Conservation (phyloP, 2,888 invertebrate genomes). For the Hydropsyche betteni region DNA sequence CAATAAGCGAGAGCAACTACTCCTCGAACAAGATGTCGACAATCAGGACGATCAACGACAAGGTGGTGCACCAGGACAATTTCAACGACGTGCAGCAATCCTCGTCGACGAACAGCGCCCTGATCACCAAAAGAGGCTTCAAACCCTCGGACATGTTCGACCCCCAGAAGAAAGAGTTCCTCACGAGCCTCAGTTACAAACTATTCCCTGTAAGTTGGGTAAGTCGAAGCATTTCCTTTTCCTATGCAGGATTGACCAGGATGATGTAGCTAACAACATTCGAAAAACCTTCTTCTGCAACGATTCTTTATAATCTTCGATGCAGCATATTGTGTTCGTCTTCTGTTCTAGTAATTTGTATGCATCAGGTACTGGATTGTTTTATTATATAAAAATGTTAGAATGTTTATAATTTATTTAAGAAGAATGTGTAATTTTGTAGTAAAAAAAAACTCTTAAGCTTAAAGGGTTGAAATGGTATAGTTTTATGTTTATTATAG, state of each 20-base stretch:
- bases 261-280: constrained; percentile 29
- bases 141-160: constrained; percentile 88
- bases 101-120: constrained; percentile 66
- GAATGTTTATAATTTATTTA: too few species aligned
- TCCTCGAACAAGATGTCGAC: constrained; percentile 66
- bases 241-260: constrained; percentile 36
- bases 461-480: too few species aligned
- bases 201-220: constrained; percentile 86
- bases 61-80: constrained; percentile 62
- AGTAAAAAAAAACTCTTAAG: too few species aligned
- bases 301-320: not conserved
- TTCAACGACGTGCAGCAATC: constrained; percentile 65
- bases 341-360: not conserved
- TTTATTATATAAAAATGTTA: too few species aligned
- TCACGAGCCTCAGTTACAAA: constrained; percentile 81
- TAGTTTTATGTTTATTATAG: too few species aligned
- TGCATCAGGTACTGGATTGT: constrained; percentile 10
- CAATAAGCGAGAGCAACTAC: constrained; percentile 66
- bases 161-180: constrained; percentile 81
- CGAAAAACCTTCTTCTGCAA: not conserved
- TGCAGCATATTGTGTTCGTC: not conserved
- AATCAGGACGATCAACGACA: constrained; percentile 64
- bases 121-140: constrained; percentile 79
- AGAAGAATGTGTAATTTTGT: too few species aligned
- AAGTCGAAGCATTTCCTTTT: constrained; percentile 60